A percentile compares a stretch with the other conserved stretches of the same genome.
Evolutionary conservation across 2,113 vertebrate species (phyloP).

Genomic region (Herpailurus yagouaroundi): DNA sequence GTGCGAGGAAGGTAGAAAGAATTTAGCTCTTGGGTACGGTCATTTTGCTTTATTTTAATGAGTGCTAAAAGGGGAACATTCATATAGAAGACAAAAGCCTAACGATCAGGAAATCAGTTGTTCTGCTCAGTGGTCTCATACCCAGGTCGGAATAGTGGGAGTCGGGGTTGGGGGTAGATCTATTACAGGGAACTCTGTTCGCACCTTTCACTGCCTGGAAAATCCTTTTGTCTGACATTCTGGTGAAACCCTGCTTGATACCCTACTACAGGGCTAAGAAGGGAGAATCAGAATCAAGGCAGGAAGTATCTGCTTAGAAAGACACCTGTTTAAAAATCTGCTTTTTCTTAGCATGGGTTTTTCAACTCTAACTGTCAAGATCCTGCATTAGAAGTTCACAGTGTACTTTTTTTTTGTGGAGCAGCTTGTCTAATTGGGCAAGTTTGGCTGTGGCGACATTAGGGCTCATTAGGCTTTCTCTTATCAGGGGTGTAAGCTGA

Average conservation of each 20-base stretch:
- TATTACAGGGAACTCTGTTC: background rate
- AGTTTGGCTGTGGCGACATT: slow-evolving; percentile 51
- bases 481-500: slow-evolving; percentile 56
- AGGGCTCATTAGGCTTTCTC: slow-evolving; percentile 67
- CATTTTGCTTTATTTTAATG: slow-evolving; percentile 44
- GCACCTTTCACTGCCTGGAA: background rate
- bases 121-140: background rate
- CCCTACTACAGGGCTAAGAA: background rate
- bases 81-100: background rate
- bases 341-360: slow-evolving; percentile 32
- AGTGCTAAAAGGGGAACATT: background rate
- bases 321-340: slow-evolving; percentile 39
- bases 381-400: background rate
- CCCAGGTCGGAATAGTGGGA: background rate
- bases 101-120: background rate
- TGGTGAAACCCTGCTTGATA: background rate
- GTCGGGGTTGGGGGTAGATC: no score
- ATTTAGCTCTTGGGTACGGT: background rate
- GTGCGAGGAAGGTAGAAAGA: background rate
- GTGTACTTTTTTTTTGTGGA: background rate
- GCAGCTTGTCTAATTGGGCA: slow-evolving; percentile 54
- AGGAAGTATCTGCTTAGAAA: background rate
- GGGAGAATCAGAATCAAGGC: background rate
- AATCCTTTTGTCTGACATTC: background rate
- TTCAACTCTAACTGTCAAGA: slow-evolving; percentile 32